Conservation (phyloP, 2,888 invertebrate species). For the Lypha dubia region DNA sequence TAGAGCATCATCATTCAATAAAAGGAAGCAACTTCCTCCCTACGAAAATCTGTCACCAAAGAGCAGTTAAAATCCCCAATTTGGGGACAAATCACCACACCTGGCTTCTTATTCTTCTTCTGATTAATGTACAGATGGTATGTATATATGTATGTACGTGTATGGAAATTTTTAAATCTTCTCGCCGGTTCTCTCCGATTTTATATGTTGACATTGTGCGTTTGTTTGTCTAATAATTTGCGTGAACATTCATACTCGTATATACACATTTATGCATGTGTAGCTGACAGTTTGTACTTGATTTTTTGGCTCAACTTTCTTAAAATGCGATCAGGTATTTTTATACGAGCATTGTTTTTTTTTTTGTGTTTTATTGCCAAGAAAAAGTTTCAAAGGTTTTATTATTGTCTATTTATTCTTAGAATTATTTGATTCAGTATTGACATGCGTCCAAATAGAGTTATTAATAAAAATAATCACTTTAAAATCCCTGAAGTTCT, state of each 20-base stretch:
- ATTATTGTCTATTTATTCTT: background rate
- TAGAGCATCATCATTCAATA: too few relatives aligned
- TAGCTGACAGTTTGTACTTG: background rate
- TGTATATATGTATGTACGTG: too few relatives aligned
- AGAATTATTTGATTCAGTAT: constrained; percentile 19
- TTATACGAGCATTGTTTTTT: background rate
- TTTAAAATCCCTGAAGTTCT: too few relatives aligned
- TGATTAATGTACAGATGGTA: too few relatives aligned
- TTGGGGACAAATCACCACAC: too few relatives aligned
- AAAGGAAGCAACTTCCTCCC: too few relatives aligned
- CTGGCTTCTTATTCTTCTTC: too few relatives aligned
- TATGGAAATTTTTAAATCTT: too few relatives aligned
- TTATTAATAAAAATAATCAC: background rate
- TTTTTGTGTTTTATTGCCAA: background rate
- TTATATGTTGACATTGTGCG: background rate
- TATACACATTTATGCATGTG: too few relatives aligned
- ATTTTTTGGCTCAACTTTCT: constrained; percentile 65
- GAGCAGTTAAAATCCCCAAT: too few relatives aligned
- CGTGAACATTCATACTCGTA: background rate
- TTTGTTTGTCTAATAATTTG: constrained; percentile 18
- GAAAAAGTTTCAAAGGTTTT: constrained; percentile 14
- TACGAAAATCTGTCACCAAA: too few relatives aligned
- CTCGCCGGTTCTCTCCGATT: background rate
- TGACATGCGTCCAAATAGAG: background rate
- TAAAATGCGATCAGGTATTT: constrained; percentile 72